Percentiles rank a stretch among this genome's conserved stretches.
Conservation (phyloP, 2,113 vertebrate species). For the Dolichotis patagonum region DNA sequence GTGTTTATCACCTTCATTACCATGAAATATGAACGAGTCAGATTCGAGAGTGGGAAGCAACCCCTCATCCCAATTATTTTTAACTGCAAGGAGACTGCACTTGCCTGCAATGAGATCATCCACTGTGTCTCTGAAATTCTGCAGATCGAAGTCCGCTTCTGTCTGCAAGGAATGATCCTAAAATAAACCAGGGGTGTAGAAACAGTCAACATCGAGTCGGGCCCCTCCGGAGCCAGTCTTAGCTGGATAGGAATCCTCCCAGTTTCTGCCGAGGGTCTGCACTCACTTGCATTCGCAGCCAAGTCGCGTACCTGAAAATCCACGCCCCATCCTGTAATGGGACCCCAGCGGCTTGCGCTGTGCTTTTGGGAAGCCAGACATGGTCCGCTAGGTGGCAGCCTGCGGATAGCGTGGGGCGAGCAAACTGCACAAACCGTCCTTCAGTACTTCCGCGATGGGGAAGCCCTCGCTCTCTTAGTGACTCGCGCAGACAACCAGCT, state of each 20-base stretch:
- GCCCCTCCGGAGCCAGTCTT: neutral
- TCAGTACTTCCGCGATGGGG: accelerated
- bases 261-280: neutral
- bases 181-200: constrained; percentile 30
- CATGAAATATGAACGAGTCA: neutral
- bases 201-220: neutral
- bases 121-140: constrained; percentile 89
- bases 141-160: constrained; percentile 84
- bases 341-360: constrained; percentile 56
- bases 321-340: constrained; percentile 66
- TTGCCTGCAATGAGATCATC: constrained; percentile 91
- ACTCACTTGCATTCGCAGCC: accelerated
- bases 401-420: accelerated
- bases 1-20: neutral
- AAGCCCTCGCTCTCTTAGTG: neutral
- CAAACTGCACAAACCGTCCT: accelerated
- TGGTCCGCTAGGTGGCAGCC: accelerated
- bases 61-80: neutral
- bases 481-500: constrained; percentile 72
- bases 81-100: constrained; percentile 61
- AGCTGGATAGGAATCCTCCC: accelerated
- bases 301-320: constrained; percentile 79
- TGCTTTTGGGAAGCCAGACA: constrained; percentile 44
- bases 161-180: constrained; percentile 84
- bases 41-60: neutral